Evolutionary conservation across 2,113 vertebrate genomes (phyloP).

Genomic region (Alethe castanea): DNA sequence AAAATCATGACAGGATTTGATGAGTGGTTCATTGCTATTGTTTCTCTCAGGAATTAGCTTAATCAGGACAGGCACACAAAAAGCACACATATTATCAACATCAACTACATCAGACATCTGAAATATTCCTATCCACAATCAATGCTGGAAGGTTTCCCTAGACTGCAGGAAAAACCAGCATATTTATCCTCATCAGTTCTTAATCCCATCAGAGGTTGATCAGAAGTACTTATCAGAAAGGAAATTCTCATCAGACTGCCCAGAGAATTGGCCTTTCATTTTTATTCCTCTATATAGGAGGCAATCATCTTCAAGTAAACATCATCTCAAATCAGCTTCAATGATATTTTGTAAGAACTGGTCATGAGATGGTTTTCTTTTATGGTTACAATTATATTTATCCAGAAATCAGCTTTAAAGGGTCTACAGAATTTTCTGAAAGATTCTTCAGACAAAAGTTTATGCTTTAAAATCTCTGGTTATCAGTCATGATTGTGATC

Average conservation of each 20-base stretch:
- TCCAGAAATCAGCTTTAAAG: not conserved
- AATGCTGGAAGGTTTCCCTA: not conserved
- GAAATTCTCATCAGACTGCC: not conserved
- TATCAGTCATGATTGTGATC: not conserved
- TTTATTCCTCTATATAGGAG: not conserved
- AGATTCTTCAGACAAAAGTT: not conserved
- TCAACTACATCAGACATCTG: not conserved
- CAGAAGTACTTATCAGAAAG: not conserved
- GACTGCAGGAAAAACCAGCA: not conserved
- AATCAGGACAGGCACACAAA: not conserved
- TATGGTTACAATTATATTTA: not conserved
- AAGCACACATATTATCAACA: not conserved
- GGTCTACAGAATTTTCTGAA: not conserved
- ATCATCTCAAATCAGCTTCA: not conserved
- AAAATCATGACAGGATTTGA: conserved; percentile 3
- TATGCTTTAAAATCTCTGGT: not conserved
- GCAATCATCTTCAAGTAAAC: not conserved
- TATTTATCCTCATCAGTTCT: not conserved
- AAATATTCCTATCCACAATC: not conserved
- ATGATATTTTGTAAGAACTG: not conserved
- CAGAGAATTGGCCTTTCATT: not conserved
- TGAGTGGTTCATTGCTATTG: not conserved
- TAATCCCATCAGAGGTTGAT: not conserved
- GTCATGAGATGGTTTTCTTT: not conserved
- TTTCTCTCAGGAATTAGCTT: not conserved